Base-by-base conservation (phyloP, 2,113 vertebrate species). In the Muscicapa adusta region DNA sequence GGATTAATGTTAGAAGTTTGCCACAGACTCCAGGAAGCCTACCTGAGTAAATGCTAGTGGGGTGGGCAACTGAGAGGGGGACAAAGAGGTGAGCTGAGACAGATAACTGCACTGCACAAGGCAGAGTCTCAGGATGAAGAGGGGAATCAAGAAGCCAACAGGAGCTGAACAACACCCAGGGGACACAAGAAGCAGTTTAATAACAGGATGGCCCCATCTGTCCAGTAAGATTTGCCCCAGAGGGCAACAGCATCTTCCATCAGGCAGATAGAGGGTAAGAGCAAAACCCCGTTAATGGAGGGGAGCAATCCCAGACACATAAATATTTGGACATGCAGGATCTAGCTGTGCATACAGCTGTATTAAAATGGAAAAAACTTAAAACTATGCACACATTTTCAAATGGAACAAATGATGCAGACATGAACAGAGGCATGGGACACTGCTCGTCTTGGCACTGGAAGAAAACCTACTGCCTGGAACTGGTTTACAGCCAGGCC, bases 271-370 rank as follows among this genome's bases (percentile, higher is more conserved):
- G 14, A 84, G 40, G 29, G 33, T 31, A 24, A 91, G 29, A 93
- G 56, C 15, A 62, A 67, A 50, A 34, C 9, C 33, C 12, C 0
- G 0, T 45, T 74, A 90, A 76, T 42, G 63, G 66, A 94, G 14
- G 5, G 24, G 13, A 88, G 18, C 42, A 70, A 80, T 62, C 67
- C 48, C 54, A 73, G 24, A 62, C 12, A 45, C 7, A 2, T 70
- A 93, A 95, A 92, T 92, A 88, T 88, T 94, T 94, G 56, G 71
- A 93, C 34, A 80, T 24, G 33, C 38, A 72, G 40, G 33, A 89
- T 85, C 23, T 73, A 60, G 54, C 63, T 76, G 19, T 70, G 54
- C 38, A 85, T 48, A 48, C 18, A 34, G 50, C 19, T 73, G 51
- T 19, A 79, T 77, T 90, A 88, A 93, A 92, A 88, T 26, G 33